Evolutionary conservation across 2,113 vertebrate genomes (phyloP), one percentile per base, ranked within the genome.

Genomic region (Psammodynastes pulverulentus): DNA sequence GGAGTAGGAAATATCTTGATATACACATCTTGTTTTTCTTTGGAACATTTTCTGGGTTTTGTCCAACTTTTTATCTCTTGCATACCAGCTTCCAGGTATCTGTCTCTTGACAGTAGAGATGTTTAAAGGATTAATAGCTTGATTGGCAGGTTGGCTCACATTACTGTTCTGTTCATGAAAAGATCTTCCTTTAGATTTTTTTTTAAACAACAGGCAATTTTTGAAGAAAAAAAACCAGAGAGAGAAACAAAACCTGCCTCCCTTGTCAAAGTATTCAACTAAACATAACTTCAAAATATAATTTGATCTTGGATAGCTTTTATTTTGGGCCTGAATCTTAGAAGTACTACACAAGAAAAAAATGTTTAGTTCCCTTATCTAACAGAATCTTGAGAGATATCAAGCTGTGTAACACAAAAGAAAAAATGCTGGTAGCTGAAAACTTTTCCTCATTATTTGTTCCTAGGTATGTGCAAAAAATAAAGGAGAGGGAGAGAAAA

Each of bases 131-230:
- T 97, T 97, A 97, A 96, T 91, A 89, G 92, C 26, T 96, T 98
- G 98, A 98, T 96, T 98, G 98, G 97, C 98, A 98, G 98, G 94
- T 96, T 97, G 96, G 97, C 97, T 97, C 97, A 97, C 97, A 97
- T 98, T 96, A 95, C 94, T 97, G 94, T 94, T 97, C 95, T 97
- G 92, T 97, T 97, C 96, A 97, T 96, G 94, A 96, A 97, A 97
- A 97, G 95, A 94, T 94, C 95, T 95, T 91, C 95, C 94, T 97
- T 95, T 93, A 90, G 92, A 84, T 0, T 3, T 79, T 79, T 72
- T 39, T 39, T 39, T 9, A 39, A 72, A 79, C 34, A 79, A 79
- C 72, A 79, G 34, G 67, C 67, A 79, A 19, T 19, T 79, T 96
- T 96, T 52, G 86, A 89, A 89, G 94, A 95, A 12, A 89, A n/a